Evolutionary conservation across 2,797 vertebrate genomes (phyloP).

Genomic region (Poecilia picta): DNA sequence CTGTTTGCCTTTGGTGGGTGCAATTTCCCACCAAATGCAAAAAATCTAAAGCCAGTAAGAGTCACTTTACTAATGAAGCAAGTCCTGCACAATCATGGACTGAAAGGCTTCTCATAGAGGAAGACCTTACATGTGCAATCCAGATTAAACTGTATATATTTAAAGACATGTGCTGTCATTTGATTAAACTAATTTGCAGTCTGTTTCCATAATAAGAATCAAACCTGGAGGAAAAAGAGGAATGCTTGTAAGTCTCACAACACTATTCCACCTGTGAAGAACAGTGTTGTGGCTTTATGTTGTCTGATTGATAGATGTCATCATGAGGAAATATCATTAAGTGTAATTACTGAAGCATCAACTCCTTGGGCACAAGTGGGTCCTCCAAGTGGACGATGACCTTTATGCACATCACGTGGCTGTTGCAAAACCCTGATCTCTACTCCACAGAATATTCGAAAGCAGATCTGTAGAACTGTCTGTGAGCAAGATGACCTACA

Average conservation of each 20-base stretch:
- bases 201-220: background rate
- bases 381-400: background rate
- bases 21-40: background rate
- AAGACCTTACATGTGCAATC: background rate
- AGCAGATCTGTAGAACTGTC: background rate
- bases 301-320: background rate
- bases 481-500: background rate
- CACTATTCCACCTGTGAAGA: background rate
- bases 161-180: background rate
- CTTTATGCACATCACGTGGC: background rate
- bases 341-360: background rate
- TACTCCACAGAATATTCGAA: background rate
- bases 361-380: background rate
- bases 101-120: background rate
- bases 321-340: background rate
- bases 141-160: background rate
- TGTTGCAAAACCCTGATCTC: background rate
- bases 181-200: background rate
- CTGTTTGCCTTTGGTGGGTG: background rate
- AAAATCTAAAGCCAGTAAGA: background rate
- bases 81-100: background rate
- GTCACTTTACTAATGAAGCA: background rate
- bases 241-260: background rate
- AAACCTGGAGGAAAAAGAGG: background rate
- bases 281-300: background rate